Base-by-base conservation (phyloP, 2,888 invertebrate species). In the Byasa hedistus region DNA sequence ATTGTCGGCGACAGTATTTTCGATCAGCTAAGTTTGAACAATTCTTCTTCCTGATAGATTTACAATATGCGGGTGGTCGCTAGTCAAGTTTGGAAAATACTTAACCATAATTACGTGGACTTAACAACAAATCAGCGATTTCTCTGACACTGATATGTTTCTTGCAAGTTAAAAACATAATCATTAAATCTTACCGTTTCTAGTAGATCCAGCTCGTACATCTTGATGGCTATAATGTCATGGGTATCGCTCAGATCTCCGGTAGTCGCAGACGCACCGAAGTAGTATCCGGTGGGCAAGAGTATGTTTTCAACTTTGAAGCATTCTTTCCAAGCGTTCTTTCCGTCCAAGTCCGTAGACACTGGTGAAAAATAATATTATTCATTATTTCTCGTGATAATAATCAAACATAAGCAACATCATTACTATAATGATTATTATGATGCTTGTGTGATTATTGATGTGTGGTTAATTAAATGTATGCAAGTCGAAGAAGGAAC, bases 231-330 rank as follows among this genome's bases (percentile, higher is more conserved):
- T 70, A 98, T 93, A 69, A 99, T 94, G 85, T 99, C 99, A 85
- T 99, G 99, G 85, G 97, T 98, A 92, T 99, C 99, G 69, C 96
- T 95, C 57, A 99, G 92, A 83, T 99, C 99, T 2, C 99, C 99
- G 0, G 99, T 99, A 1, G 98, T 98, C 0, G 99, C 98, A 0
- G 98, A 96, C 5, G 98, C 93, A 2, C 99, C 99, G 84, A 98
- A 96, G 88, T 94, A 98, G 88, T 99, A 99, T 0, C 98, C 98
- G 0, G 98, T 98, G 0, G 99, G 99, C 15, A 99, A 92, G 68
- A 95, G 93, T 0, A 99, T 97, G 58, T 98, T 97, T 74, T 95
- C 93, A 0, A 98, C 98, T 64, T 93, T 93, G 76, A 99, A 95
- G 80, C 99, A 99, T 78, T 96, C 96, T 78, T 97, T 97, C 98